Percentiles rank a stretch among this genome's conserved stretches.
Conservation (phyloP, 2,888 invertebrate genomes). For the Heliconius ethilla region DNA sequence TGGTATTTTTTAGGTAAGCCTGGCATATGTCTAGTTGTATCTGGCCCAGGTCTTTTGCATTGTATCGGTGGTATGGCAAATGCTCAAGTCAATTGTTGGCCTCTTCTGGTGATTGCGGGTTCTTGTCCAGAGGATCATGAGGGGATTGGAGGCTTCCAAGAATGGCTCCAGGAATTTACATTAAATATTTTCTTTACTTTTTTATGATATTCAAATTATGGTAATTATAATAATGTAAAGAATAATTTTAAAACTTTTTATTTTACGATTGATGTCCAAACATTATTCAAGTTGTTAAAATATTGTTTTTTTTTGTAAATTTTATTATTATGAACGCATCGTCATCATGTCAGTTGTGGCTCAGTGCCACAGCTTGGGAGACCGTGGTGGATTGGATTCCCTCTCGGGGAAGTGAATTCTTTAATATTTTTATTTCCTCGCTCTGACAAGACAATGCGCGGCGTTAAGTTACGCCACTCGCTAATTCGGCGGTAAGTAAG, state of each 20-base stretch:
- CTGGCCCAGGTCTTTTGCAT: slow-evolving; percentile 97
- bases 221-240: not conserved
- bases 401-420: not conserved
- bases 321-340: not conserved
- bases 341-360: too few species aligned
- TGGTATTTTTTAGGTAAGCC: slow-evolving; percentile 83
- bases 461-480: not conserved
- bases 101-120: slow-evolving; percentile 95
- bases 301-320: not conserved
- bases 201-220: not conserved
- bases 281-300: not conserved
- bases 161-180: slow-evolving; percentile 88
- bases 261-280: not conserved
- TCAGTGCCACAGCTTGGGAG: too few species aligned
- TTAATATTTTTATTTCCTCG: not conserved
- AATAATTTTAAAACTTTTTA: not conserved
- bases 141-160: slow-evolving; percentile 97
- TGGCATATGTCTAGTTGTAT: slow-evolving; percentile 94
- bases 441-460: not conserved
- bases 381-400: not conserved
- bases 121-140: slow-evolving; percentile 96
- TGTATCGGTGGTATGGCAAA: slow-evolving; percentile 97
- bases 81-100: slow-evolving; percentile 98
- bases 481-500: too few species aligned
- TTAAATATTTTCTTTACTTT: not conserved